These are phyloP conservation scores for Agrilus planipennis DNA, from an alignment of 1,140 invertebrate species.

Conservation along the genomic window DNA sequence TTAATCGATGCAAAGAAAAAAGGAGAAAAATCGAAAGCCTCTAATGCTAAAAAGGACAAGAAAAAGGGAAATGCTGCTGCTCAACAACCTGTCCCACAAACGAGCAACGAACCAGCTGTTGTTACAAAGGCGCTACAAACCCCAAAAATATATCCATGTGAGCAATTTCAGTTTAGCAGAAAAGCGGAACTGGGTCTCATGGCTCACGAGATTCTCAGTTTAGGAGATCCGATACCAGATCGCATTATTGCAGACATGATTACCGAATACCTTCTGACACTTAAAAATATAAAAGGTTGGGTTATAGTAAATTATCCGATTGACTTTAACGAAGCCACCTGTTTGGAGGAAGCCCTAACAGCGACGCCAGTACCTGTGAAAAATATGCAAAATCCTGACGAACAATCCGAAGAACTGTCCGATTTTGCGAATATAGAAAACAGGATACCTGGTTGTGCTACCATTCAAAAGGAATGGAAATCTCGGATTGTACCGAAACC, in stretches of 20 bases:
- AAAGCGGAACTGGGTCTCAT: constrained; percentile 42
- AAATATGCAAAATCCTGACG: not conserved
- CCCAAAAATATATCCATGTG: constrained; percentile 42
- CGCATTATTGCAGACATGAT: constrained; percentile 41
- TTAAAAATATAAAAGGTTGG: constrained; percentile 41
- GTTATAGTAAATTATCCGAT: constrained; percentile 49
- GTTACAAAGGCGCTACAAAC: constrained; percentile 35
- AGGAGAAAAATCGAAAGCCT: constrained; percentile 11
- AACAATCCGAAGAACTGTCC: constrained; percentile 12
- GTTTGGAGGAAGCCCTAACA: constrained; percentile 37
- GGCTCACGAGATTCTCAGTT: constrained; percentile 38
- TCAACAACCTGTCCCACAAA: constrained; percentile 21
- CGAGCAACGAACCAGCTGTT: too few relatives aligned
- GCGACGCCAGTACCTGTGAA: constrained; percentile 7
- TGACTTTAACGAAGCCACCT: constrained; percentile 40
- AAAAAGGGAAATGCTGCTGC: constrained; percentile 15
- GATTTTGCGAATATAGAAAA: constrained; percentile 7
- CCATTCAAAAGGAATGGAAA: too few relatives aligned
- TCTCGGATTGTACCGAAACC: constrained; percentile 7
- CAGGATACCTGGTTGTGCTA: not conserved
- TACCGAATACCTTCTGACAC: constrained; percentile 44
- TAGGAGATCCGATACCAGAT: constrained; percentile 41
- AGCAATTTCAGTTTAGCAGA: constrained; percentile 38
- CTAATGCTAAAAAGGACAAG: constrained; percentile 11
- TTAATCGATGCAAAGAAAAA: constrained; percentile 9